Evolutionary conservation across 2,888 invertebrate genomes (phyloP), one percentile per base, ranked within the genome.

Genomic region (Eupithecia subumbrata): DNA sequence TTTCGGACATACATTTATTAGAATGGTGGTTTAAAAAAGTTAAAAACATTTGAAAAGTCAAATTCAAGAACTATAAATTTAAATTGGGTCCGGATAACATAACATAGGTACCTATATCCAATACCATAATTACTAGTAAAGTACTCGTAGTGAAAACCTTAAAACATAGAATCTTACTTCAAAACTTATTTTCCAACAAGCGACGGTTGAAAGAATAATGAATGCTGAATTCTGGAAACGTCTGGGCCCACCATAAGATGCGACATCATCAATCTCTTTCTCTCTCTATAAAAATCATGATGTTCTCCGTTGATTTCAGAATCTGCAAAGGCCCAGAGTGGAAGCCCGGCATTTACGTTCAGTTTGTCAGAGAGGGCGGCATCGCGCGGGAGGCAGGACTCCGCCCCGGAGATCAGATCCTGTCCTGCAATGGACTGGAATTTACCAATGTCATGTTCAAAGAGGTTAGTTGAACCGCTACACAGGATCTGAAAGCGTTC

Each of bases 291-390:
- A 48, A 63, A 30, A 63, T 14, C 16, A n/a, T 22, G 11, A 67
- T 67, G 43, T 68, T 22, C 25, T 30, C 30, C 68, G 16, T 79
- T 81, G 81, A 73, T 92, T 94, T 11, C 89, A 97, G 97, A 82
- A 97, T 97, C 77, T 97, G 97, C 91, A 97, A 97, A 92, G 98
- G 98, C 11, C 98, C 98, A 8, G 97, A 97, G 81, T 97, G 97
- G 96, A 97, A 97, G 86, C 97, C 97, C 1, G 98, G 98, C 60
- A 98, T 98, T 82, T 98, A 97, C 89, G 96, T 98, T 63, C 97
- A 99, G 94, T 98, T 98, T 84, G 98, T 98, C 72, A 97, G 98
- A 87, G 98, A 98, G 82, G 97, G 97, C 40, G 98, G 98, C 67
- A 97, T 98, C 75, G 98, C 98, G 0, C 95, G 97, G 69, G 97